Evolutionary conservation across 2,888 invertebrate species (phyloP).

Genomic region (Dasypogon diadema): DNA sequence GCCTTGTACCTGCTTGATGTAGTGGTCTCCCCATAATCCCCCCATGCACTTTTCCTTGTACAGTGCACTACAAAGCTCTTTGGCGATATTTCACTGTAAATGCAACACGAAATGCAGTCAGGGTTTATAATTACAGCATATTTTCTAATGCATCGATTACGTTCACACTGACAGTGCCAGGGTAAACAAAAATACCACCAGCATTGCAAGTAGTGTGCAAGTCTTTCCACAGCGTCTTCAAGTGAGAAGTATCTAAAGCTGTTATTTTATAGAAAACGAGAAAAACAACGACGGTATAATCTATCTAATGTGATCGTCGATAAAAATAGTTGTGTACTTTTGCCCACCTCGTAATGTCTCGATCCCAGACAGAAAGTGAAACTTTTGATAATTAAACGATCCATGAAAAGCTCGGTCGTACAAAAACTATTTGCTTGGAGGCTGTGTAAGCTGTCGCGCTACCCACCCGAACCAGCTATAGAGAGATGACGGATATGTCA

Average conservation of each 20-base stretch:
- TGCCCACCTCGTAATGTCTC: neutral
- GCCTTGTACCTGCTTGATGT: constrained; percentile 49
- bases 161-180: constrained; percentile 7
- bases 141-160: constrained; percentile 23
- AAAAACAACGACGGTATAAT: constrained; percentile 18
- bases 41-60: neutral
- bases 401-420: constrained; percentile 18
- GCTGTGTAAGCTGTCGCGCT: no score
- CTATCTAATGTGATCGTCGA: constrained; percentile 6
- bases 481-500: no score
- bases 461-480: no score
- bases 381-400: constrained; percentile 34
- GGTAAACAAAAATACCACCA: neutral
- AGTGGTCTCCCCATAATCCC: neutral
- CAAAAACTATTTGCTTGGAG: neutral
- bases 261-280: no score
- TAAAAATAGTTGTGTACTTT: constrained; percentile 16
- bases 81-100: neutral
- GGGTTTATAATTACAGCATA: constrained; percentile 26
- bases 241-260: no score
- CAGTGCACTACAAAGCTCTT: neutral
- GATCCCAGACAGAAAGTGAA: constrained; percentile 43
- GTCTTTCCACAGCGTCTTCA: no score
- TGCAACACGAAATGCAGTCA: neutral
- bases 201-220: neutral